These are phyloP conservation scores for Phoebastria nigripes DNA, from an alignment of 2,797 vertebrate species.

Conservation along the genomic window DNA sequence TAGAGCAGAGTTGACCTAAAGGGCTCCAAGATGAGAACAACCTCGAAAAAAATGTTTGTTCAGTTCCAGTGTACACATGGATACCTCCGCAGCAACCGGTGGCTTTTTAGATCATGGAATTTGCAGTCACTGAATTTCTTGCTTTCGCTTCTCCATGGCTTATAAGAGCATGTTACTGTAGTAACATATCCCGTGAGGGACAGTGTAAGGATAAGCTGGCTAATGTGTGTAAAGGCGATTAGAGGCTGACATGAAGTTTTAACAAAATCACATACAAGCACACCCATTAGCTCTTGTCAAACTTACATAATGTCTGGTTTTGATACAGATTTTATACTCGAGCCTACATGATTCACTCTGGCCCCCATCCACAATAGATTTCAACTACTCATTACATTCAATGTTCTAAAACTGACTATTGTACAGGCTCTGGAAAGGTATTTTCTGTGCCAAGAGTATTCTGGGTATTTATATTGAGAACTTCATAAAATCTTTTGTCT, in stretches of 20 bases:
- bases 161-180: neutral
- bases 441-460: slow-evolving; percentile 45
- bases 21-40: neutral
- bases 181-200: neutral
- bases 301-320: neutral
- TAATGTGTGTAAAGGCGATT: neutral
- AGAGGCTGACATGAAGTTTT: neutral
- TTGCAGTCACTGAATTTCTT: neutral
- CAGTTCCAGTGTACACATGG: neutral
- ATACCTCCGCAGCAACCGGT: neutral
- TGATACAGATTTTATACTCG: neutral
- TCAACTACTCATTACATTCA: slow-evolving; percentile 45
- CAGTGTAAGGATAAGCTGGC: neutral
- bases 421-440: slow-evolving; percentile 21
- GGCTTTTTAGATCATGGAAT: neutral
- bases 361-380: slow-evolving; percentile 14
- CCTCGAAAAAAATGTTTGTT: neutral
- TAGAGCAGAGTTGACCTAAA: neutral
- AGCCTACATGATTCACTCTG: neutral
- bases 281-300: slow-evolving; percentile 14
- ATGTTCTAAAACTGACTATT: slow-evolving; percentile 43
- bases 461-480: slow-evolving; percentile 69
- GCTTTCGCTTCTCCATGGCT: neutral
- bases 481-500: slow-evolving; percentile 76
- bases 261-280: neutral